Conservation (phyloP, 2,888 invertebrate species). For the Laspeyria flexula region DNA sequence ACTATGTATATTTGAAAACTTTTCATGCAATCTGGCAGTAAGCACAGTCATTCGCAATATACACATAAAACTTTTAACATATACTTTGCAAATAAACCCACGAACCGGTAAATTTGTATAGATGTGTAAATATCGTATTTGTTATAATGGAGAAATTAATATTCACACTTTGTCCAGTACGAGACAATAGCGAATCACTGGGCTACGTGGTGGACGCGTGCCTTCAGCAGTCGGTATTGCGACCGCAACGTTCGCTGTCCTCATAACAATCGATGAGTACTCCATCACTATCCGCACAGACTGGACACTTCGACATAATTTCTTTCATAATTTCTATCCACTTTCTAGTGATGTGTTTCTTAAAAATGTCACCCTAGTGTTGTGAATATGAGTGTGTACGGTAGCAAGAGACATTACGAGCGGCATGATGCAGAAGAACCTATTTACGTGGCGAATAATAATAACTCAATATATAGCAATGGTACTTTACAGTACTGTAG, state of each 20-base stretch:
- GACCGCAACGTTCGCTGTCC: constrained; percentile 81
- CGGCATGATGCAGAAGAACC: constrained; percentile 69
- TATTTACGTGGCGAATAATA: constrained; percentile 73
- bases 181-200: constrained; percentile 69
- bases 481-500: constrained; percentile 87
- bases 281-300: constrained; percentile 63
- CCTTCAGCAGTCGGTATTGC: constrained; percentile 69
- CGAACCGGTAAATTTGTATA: constrained; percentile 26
- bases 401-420: constrained; percentile 68
- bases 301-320: constrained; percentile 50
- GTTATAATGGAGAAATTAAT: constrained; percentile 65
- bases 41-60: too few species aligned
- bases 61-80: too few species aligned
- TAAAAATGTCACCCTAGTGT: constrained; percentile 43
- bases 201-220: constrained; percentile 62
- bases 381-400: constrained; percentile 73
- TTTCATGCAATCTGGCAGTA: too few species aligned
- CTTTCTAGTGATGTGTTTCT: constrained; percentile 45
- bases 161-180: constrained; percentile 77
- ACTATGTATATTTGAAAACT: too few species aligned
- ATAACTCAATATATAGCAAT: constrained; percentile 84
- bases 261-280: constrained; percentile 74
- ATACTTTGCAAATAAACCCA: constrained; percentile 15
- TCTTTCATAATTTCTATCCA: constrained; percentile 18
- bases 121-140: constrained; percentile 25